Conservation (phyloP, 2,888 invertebrate species). For the Dolichomitus sp. region DNA sequence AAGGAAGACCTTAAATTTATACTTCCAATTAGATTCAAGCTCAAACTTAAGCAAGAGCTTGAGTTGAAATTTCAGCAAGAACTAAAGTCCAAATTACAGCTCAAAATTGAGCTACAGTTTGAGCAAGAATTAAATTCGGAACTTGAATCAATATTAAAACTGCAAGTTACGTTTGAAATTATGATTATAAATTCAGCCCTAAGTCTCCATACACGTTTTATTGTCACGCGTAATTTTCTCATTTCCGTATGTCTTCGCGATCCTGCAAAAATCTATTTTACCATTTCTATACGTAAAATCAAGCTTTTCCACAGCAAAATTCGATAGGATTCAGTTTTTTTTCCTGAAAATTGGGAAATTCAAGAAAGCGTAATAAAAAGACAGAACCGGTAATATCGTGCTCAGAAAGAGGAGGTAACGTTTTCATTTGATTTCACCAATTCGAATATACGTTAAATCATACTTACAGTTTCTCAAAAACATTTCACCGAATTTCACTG, state of each 20-base stretch:
- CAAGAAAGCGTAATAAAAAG: neutral
- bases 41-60: too few species aligned
- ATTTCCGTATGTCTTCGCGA: neutral
- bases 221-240: neutral
- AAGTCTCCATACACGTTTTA: neutral
- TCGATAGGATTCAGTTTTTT: neutral
- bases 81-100: too few species aligned
- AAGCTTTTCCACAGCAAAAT: neutral
- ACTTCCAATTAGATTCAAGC: too few species aligned
- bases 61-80: too few species aligned
- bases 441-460: neutral
- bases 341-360: neutral
- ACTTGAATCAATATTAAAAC: too few species aligned
- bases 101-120: too few species aligned
- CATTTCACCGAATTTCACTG: neutral
- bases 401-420: neutral
- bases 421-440: constrained; percentile 4
- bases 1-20: too few species aligned
- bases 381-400: neutral
- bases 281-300: neutral
- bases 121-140: too few species aligned
- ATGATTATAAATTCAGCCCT: too few species aligned
- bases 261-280: neutral
- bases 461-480: neutral
- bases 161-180: too few species aligned